These are phyloP conservation scores for Jaculus jaculus DNA, from an alignment of 2,113 vertebrate genomes.

Conservation along the genomic window DNA sequence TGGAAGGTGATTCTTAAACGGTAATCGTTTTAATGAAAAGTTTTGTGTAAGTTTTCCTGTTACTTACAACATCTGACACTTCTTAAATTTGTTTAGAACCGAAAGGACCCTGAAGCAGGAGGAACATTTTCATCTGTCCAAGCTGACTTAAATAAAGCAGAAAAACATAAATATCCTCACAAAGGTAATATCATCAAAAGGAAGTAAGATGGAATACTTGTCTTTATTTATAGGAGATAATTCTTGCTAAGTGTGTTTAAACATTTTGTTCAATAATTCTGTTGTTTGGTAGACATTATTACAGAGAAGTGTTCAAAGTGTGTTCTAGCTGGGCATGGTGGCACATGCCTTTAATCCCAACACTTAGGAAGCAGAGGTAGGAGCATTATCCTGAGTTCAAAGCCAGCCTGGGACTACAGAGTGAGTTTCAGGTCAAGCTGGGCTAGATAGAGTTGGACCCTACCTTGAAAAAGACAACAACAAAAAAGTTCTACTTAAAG, in stretches of 20 bases:
- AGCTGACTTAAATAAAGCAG: slow-evolving; percentile 74
- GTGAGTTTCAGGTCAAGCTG: too few species aligned
- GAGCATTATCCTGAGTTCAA: too few species aligned
- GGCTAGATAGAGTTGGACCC: too few species aligned
- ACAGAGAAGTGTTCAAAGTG: not conserved
- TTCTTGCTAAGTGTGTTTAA: slow-evolving; percentile 10
- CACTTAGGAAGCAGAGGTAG: too few species aligned
- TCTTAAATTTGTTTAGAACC: slow-evolving; percentile 84
- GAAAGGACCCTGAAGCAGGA: slow-evolving; percentile 84
- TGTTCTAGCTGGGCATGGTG: not conserved
- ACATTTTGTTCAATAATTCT: slow-evolving; percentile 5
- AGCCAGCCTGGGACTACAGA: too few species aligned
- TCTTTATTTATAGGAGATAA: slow-evolving; percentile 34
- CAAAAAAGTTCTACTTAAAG: too few species aligned
- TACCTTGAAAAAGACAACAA: too few species aligned
- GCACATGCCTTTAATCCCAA: too few species aligned
- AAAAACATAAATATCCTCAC: slow-evolving; percentile 67
- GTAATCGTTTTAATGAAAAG: slow-evolving; percentile 21
- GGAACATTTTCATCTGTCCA: slow-evolving; percentile 67
- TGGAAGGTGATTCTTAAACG: slow-evolving; percentile 44
- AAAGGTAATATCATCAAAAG: slow-evolving; percentile 80
- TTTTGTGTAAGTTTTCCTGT: slow-evolving; percentile 50
- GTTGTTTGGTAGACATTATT: slow-evolving; percentile 13
- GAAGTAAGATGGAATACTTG: not conserved
- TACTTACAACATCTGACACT: slow-evolving; percentile 26